Conservation (phyloP, 2,113 vertebrate genomes). For the Sminthopsis crassicaudata region DNA sequence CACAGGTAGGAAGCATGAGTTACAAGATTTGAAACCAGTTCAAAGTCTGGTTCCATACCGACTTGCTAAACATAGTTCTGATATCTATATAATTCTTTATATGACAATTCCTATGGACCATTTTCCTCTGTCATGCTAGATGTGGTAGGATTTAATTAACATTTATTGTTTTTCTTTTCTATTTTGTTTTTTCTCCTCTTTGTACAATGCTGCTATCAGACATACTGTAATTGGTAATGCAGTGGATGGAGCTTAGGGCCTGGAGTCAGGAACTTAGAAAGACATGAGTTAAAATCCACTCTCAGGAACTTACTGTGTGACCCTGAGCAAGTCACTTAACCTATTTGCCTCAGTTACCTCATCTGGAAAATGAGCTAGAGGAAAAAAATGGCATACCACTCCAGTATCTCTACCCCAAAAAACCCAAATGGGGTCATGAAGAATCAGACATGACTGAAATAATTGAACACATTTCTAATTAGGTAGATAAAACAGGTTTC, state of each 20-base stretch:
- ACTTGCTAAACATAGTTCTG: neutral
- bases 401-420: neutral
- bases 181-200: neutral
- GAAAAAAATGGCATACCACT: neutral
- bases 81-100: neutral
- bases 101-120: neutral
- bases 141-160: neutral
- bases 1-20: neutral
- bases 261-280: neutral
- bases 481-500: neutral
- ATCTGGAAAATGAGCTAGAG: neutral
- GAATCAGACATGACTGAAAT: neutral
- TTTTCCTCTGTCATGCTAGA: neutral
- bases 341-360: neutral
- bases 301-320: neutral
- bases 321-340: neutral
- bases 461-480: neutral
- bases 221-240: slow-evolving; percentile 3
- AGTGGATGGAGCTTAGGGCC: neutral
- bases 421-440: neutral
- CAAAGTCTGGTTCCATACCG: neutral
- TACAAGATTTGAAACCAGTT: neutral
- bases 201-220: neutral
- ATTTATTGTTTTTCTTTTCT: neutral
- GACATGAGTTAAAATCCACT: neutral